Evolutionary conservation across 2,888 invertebrate species (phyloP), one percentile per base, ranked within the genome.

Genomic region (Folsomia candida): DNA sequence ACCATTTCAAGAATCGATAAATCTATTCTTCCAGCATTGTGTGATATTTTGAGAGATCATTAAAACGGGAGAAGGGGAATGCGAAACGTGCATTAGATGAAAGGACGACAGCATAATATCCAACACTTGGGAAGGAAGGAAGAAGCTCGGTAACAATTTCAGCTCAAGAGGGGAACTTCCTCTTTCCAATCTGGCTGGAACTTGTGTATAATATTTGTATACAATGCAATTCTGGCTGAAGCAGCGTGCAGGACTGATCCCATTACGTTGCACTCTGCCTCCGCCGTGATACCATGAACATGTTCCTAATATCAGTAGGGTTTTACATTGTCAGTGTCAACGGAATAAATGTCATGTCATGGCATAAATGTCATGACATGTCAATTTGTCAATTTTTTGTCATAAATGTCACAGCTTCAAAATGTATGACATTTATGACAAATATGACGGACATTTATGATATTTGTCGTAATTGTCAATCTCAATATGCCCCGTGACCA

Each of bases 101-200:
- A 70, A 58, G 37, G 54, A 58, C 58, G 62, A 47, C 66, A 60
- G 62, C 58, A 51, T 51, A 51, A 66, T 61, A 60, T 63, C 67
- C 62, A 67, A 37, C 54, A 54, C 37, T 24, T 29, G 57, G 68
- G 54, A 64, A 71, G 71, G 71, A 71, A 71, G 71, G 71, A 71
- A n/a, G n/a, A n/a, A 71, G 57, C 60, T 71, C 64, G 68, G 68
- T 71, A 63, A 64, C 68, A 68, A 68, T 71, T 71, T 71, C n/a
- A n/a, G n/a, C n/a, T n/a, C 68, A 68, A 71, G 68, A 71, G 71
- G 71, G 64, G 68, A 51, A 71, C 67, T 67, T 70, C 70, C 71
- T 68, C 64, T 64, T 29, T 57, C 68, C 57, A 25, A 54, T 63
- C 58, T 57, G 29, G 54, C 58, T 69, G 69, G 64, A 63, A 63